Base-by-base conservation (phyloP, 2,797 vertebrate genomes). In the Chaenodraco wilsoni region DNA sequence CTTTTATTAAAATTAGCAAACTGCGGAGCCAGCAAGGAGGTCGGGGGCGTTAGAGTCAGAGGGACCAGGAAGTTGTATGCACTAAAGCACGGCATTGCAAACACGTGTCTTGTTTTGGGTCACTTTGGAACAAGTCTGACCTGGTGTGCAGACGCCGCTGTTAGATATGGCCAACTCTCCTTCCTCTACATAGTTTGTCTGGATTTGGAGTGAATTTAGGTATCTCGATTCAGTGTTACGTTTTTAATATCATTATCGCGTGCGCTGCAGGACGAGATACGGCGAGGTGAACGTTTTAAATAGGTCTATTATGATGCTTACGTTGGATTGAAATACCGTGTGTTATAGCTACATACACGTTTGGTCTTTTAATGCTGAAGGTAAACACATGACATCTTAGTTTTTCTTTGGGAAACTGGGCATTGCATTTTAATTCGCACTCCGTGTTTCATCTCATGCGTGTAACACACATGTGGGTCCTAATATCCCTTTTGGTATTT, bases 21-120 rank as follows among this genome's bases (percentile, higher is more conserved):
- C n/a, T 40, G 55, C 5, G 3, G 40, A 17, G 78, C 61, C 59
- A 52, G 4, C 9, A 8, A 11, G 19, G 45, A 65, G 50, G 19
- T 14, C 16, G 41, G 58, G 41, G 23, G 69, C 23, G 45, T 44
- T 43, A 31, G 72, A 71, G 60, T 63, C 57, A 40, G 27, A 27
- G 59, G 37, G 72, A 88, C 45, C 89, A 87, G 91, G 90, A 91
- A 93, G 89, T 89, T 73, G 69, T 69, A 27, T 48, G 21, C 10
- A 60, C 63, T 55, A 9, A 67, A 78, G 77, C 51, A 56, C 72
- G 69, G 65, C 84, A 74, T 64, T 64, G 85, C 84, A 91, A 95
- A 93, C 97, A 97, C 95, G 96, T 97, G 87, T 91, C 90, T 89
- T 90, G 94, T 94, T 93, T 93, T 93, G 83, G 89, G 82, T 87